Evolutionary conservation across 2,113 vertebrate species (phyloP).

Genomic region (Gadus chalcogrammus): DNA sequence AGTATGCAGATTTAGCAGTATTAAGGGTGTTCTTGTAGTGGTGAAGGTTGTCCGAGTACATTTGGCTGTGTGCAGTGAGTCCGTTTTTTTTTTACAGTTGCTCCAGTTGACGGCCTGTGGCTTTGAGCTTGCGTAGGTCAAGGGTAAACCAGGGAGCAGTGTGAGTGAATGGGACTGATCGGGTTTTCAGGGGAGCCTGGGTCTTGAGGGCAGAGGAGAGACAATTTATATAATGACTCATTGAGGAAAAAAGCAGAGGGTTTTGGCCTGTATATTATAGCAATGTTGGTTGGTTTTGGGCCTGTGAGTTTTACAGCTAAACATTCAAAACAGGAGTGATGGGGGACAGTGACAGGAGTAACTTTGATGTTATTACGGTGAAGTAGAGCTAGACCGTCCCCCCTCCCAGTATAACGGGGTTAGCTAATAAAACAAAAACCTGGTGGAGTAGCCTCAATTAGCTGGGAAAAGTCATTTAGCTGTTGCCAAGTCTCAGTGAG

Average conservation of each 20-base stretch:
- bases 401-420: not conserved
- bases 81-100: too few relatives aligned
- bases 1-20: not conserved
- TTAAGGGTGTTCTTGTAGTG: too few relatives aligned
- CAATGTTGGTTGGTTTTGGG: not conserved
- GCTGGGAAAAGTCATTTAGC: too few relatives aligned
- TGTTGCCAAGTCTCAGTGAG: too few relatives aligned
- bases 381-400: not conserved
- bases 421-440: not conserved
- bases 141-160: not conserved
- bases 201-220: not conserved
- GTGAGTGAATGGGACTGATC: not conserved
- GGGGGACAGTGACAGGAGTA: not conserved
- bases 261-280: not conserved
- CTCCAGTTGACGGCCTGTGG: not conserved
- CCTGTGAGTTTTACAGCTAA: not conserved
- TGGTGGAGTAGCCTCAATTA: too few relatives aligned
- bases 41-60: too few relatives aligned
- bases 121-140: not conserved
- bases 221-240: not conserved
- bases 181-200: not conserved
- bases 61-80: too few relatives aligned
- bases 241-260: not conserved
- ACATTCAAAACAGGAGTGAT: not conserved
- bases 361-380: not conserved